phyloP scores from a whole-genome alignment of 2,797 vertebrate species.

The Tragelaphus eurycerus region DNA sequence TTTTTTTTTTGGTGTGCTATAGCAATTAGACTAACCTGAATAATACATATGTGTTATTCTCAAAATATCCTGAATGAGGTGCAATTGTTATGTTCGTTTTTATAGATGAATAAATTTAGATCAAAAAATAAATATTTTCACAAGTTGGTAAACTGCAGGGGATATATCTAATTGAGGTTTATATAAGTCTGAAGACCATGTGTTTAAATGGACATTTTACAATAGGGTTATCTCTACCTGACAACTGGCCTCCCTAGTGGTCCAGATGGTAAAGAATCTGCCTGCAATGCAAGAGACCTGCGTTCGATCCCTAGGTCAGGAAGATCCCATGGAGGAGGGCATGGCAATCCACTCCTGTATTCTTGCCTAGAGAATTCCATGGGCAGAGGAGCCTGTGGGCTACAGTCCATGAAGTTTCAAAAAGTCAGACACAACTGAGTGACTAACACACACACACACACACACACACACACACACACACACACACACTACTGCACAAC shows the following conservation, averaged over 20 bases:
- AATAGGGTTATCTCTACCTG: not conserved
- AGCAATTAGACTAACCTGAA: not conserved
- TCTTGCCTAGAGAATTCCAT: not conserved
- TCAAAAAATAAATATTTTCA: not conserved
- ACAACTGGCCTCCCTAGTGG: not conserved
- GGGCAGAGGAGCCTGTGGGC: not conserved
- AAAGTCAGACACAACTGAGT: not conserved
- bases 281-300: not conserved
- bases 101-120: not conserved
- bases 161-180: not conserved
- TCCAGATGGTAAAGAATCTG: not conserved
- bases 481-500: not conserved
- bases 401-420: rapidly evolving
- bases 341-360: not conserved
- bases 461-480: not conserved
- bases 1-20: not conserved
- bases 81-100: not conserved
- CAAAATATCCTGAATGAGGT: not conserved
- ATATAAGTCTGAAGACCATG: not conserved
- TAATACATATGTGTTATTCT: not conserved
- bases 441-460: not conserved
- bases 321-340: not conserved
- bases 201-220: not conserved
- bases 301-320: rapidly evolving
- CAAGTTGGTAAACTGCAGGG: not conserved